Evolutionary conservation across 2,113 vertebrate genomes (phyloP), one percentile per base, ranked within the genome.

Genomic region (Brachirus orientalis): DNA sequence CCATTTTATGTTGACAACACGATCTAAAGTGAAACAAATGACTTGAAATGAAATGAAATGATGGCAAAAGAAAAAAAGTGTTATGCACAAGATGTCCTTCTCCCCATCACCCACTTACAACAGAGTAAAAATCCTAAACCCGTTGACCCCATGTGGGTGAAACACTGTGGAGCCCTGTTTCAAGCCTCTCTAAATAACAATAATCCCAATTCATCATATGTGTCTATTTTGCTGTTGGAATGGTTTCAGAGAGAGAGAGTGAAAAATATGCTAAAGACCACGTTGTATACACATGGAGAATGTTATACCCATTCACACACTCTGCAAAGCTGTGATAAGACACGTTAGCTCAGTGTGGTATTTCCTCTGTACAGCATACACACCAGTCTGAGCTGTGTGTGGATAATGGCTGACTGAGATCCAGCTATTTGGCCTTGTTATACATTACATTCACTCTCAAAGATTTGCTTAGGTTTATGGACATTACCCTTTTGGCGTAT

Each of bases 151-250:
- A 17, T 72, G 60, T 52, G 33, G 45, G 56, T 28, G 63, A 56
- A 66, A 58, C 14, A 54, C 61, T 58, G 28, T 20, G 58, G 65
- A 77, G 55, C 65, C 22, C 52, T 63, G 59, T 82, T 85, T 85
- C 55, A 83, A 69, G 58, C 75, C 78, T 65, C 22, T 79, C 80
- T 80, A 83, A 80, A 82, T 66, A 76, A 57, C 56, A 77, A 59
- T 69, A 71, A 86, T 84, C 74, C 72, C 41, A 72, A 71, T 61
- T 73, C 41, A 66, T 81, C 70, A 69, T 77, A 44, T 78, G 77
- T 68, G 65, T 84, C 69, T 72, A 17, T 84, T 83, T 86, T 78
- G 56, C 64, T 51, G 33, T 52, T 85, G 64, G 68, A 84, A 59
- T 70, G 53, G 22, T 84, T 83, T 84, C 68, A 78, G 69, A 80